A percentile compares a stretch with the other conserved stretches of the same genome.
Evolutionary conservation across 2,888 invertebrate genomes (phyloP).

Genomic region (Morinoia aosen): DNA sequence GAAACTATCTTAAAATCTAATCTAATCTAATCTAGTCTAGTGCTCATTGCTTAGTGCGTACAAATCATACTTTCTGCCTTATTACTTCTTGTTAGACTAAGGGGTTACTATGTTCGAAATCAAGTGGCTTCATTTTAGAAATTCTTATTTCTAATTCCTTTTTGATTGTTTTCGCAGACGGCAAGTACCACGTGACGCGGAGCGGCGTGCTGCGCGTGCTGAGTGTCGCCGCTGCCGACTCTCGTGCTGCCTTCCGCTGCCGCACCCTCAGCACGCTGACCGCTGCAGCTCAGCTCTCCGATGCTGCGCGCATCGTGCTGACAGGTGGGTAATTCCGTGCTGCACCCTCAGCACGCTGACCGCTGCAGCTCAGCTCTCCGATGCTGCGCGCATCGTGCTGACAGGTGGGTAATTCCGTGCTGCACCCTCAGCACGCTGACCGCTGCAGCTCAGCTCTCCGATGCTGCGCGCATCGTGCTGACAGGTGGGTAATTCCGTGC

Average conservation of each 20-base stretch:
- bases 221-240: slow-evolving; percentile 43
- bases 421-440: not conserved
- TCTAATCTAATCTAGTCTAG: too few relatives aligned
- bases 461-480: not conserved
- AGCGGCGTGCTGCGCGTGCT: slow-evolving; percentile 50
- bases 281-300: slow-evolving; percentile 35
- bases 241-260: slow-evolving; percentile 37
- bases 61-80: too few relatives aligned
- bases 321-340: slow-evolving; percentile 9
- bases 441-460: too few relatives aligned
- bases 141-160: not conserved
- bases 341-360: slow-evolving; percentile 36
- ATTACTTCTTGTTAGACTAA: too few relatives aligned
- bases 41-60: not conserved
- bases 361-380: too few relatives aligned
- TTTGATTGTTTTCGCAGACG: not conserved
- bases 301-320: slow-evolving; percentile 46
- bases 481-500: not conserved
- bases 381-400: slow-evolving; percentile 38
- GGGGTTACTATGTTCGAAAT: too few relatives aligned
- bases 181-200: slow-evolving; percentile 48
- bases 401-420: slow-evolving; percentile 18
- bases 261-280: slow-evolving; percentile 43
- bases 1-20: too few relatives aligned
- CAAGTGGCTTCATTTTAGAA: too few relatives aligned